phyloP scores from a whole-genome alignment of 2,797 vertebrate species.

The Schizopygopsis pylzovi region DNA sequence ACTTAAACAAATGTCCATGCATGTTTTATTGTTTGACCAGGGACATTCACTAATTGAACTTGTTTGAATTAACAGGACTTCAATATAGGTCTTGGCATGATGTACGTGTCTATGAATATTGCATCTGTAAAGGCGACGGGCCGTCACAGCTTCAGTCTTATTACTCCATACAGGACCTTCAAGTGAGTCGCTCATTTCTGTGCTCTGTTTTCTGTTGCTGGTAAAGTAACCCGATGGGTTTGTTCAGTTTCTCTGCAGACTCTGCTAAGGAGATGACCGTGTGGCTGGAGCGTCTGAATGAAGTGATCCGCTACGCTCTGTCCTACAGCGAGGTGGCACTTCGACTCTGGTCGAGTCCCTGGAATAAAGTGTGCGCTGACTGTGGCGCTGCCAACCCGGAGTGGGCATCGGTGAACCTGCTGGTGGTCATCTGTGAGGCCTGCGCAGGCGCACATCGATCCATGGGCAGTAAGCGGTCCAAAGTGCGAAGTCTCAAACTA shows the following conservation, averaged over 20 bases:
- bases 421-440: slow-evolving; percentile 77
- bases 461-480: slow-evolving; percentile 73
- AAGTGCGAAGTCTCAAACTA: slow-evolving; percentile 79
- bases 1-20: background rate
- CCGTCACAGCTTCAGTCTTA: slow-evolving; percentile 73
- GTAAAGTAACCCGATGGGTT: background rate
- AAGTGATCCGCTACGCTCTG: slow-evolving; percentile 72
- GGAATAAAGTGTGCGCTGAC: slow-evolving; percentile 79
- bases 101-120: slow-evolving; percentile 73
- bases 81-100: slow-evolving; percentile 75
- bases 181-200: slow-evolving; percentile 62
- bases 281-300: slow-evolving; percentile 73
- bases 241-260: slow-evolving; percentile 74
- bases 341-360: slow-evolving; percentile 75
- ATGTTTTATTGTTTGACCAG: background rate
- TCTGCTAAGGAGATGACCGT: slow-evolving; percentile 67
- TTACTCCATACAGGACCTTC: slow-evolving; percentile 78
- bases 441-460: slow-evolving; percentile 75
- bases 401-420: slow-evolving; percentile 81
- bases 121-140: slow-evolving; percentile 70
- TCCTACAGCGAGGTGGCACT: slow-evolving; percentile 75
- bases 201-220: background rate
- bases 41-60: background rate
- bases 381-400: slow-evolving; percentile 74
- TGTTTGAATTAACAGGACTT: slow-evolving; percentile 63